A percentile compares a stretch with the other conserved stretches of the same genome.
These are phyloP conservation scores for Miniopterus natalensis DNA, from an alignment of 2,113 vertebrate species.

Conservation along the genomic window DNA sequence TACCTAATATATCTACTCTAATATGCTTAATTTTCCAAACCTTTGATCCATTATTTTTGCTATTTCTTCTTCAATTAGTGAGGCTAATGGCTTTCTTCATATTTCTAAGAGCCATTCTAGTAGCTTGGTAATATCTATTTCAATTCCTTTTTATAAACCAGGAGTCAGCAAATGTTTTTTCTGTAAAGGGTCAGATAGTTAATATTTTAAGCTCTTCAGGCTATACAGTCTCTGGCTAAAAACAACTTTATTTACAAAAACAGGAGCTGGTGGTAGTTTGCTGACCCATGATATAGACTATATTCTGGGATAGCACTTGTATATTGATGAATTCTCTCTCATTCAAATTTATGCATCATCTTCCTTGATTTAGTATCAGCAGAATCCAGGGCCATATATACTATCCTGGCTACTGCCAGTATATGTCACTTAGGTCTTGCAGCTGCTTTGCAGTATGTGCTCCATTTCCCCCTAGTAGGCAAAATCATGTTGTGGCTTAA, in stretches of 20 bases:
- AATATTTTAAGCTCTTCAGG: background rate
- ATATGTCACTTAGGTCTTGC: background rate
- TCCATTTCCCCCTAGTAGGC: background rate
- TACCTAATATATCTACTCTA: background rate
- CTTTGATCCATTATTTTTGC: constrained; percentile 5
- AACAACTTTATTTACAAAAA: background rate
- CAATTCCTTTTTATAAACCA: background rate
- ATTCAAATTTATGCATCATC: background rate
- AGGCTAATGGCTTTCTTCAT: background rate
- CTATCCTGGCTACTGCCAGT: background rate
- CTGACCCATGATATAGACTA: background rate
- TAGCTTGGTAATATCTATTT: background rate
- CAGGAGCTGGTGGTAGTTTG: background rate
- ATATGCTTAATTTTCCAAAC: background rate
- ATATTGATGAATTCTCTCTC: background rate
- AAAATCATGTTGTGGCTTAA: background rate
- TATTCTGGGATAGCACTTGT: background rate
- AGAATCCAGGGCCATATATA: background rate
- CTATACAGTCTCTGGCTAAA: background rate
- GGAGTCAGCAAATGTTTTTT: background rate
- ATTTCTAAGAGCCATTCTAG: background rate
- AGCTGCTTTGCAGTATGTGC: background rate
- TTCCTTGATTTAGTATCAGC: background rate
- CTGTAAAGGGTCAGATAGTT: background rate
- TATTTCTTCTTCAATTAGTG: background rate